These are phyloP conservation scores for Sinosuthora webbiana DNA, from an alignment of 2,113 vertebrate genomes.

Conservation along the genomic window DNA sequence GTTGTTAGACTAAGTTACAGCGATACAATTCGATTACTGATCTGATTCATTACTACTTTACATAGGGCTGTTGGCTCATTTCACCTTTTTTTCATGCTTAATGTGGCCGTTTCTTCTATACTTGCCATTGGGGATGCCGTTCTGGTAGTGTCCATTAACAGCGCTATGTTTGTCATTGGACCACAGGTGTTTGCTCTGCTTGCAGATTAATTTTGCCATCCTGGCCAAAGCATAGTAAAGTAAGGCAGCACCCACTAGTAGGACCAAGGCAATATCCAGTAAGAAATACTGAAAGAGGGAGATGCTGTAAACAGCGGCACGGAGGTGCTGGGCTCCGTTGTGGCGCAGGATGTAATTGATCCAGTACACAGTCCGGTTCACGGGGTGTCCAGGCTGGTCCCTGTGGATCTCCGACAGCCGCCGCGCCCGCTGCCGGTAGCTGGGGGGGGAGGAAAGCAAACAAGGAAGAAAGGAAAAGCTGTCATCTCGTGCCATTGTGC, in stretches of 20 bases:
- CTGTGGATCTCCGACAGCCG: slow-evolving; percentile 93
- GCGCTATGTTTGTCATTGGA: slow-evolving; percentile 66
- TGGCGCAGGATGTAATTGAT: slow-evolving; percentile 94
- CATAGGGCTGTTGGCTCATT: slow-evolving; percentile 76
- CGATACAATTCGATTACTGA: slow-evolving; percentile 68
- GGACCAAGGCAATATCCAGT: slow-evolving; percentile 83
- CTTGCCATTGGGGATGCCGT: slow-evolving; percentile 89
- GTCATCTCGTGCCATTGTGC: neutral
- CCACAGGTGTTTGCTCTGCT: slow-evolving; percentile 64
- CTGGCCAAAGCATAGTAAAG: slow-evolving; percentile 71
- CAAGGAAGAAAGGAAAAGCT: neutral
- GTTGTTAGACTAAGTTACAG: slow-evolving; percentile 77
- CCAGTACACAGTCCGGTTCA: slow-evolving; percentile 92
- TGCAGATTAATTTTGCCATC: slow-evolving; percentile 72
- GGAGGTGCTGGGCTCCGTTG: slow-evolving; percentile 89
- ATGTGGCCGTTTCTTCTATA: slow-evolving; percentile 91
- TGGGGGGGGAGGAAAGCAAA: slow-evolving; percentile 24
- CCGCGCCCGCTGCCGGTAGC: slow-evolving; percentile 85
- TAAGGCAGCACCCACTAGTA: slow-evolving; percentile 74
- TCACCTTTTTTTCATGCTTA: slow-evolving; percentile 91
- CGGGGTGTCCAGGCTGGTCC: slow-evolving; percentile 93
- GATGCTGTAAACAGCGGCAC: slow-evolving; percentile 87
- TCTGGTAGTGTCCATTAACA: slow-evolving; percentile 92
- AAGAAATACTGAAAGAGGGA: slow-evolving; percentile 93
- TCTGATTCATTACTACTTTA: slow-evolving; percentile 57